Evolutionary conservation across 2,113 vertebrate genomes (phyloP), one percentile per base, ranked within the genome.

Genomic region (Nibea coibor): DNA sequence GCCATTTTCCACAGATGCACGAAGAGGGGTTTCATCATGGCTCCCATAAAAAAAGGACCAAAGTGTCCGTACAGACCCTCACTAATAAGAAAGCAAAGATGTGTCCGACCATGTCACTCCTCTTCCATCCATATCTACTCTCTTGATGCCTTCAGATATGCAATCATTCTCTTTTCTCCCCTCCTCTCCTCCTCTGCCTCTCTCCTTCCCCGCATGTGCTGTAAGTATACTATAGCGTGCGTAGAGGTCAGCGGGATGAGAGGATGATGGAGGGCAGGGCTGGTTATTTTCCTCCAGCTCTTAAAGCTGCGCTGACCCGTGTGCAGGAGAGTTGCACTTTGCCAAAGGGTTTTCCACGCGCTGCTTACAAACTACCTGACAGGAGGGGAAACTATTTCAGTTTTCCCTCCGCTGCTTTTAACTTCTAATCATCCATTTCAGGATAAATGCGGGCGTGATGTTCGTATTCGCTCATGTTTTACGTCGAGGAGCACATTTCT

Each of bases 31-130:
- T 93, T 93, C 89, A 93, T 92, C 90, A 91, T 24, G 88, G 80
- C 84, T 81, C 86, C 87, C 86, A 66, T 63, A 91, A 92, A 89
- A 56, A 89, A 90, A 88, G 81, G 83, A 73, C 86, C 87, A 90
- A 88, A 91, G 92, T 93, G 92, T 91, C 85, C 26, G 74, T 35
- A 50, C 88, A 75, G 83, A 87, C 75, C 77, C 75, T 76, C 81
- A 43, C 90, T 94, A 94, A 94, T 93, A 93, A 94, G 93, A 92
- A 86, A 88, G 88, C 84, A 83, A 90, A 91, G 87, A 93, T 78
- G 75, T 85, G 86, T 86, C 86, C 79, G 58, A 87, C 70, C 83
- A 81, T 86, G 88, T 89, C 89, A 78, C 84, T 89, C 84, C 76
- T 58, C 89, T 78, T 43, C 75, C 84, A 86, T 89, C 84, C 81